phyloP scores from a whole-genome alignment of 2,888 invertebrate species.

The Phengaris alcon region DNA sequence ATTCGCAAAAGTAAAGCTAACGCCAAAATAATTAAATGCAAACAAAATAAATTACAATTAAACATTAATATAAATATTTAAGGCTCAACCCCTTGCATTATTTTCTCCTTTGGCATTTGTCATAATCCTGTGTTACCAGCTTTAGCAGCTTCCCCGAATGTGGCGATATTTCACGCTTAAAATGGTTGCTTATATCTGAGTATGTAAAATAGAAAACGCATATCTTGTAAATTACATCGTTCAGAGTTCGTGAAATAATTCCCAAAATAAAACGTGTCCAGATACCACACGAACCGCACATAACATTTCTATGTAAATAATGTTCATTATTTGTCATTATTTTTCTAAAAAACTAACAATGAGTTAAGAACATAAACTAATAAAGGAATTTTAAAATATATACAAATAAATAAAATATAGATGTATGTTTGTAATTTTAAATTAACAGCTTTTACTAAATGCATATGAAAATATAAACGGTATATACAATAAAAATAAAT shows the following conservation, averaged over 20 bases:
- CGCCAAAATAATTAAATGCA: conserved; percentile 5
- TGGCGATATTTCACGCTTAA: neutral
- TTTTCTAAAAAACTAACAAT: no score
- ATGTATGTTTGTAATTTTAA: no score
- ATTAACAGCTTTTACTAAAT: no score
- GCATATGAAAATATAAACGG: no score
- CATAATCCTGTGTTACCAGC: conserved; percentile 23
- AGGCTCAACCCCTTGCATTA: conserved; percentile 15
- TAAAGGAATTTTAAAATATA: no score
- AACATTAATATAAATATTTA: conserved; percentile 27
- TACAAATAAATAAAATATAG: no score
- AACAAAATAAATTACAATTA: conserved; percentile 28
- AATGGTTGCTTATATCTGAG: neutral
- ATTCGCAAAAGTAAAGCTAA: conserved; percentile 2
- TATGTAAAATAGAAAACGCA: neutral
- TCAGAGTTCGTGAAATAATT: neutral
- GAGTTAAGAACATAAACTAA: no score
- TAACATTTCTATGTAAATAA: no score
- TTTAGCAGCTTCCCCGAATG: neutral
- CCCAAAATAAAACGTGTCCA: no score
- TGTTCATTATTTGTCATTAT: no score
- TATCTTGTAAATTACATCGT: neutral
- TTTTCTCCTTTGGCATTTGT: conserved; percentile 25
- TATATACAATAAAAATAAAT: no score
- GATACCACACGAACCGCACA: no score